Evolutionary conservation across 2,797 vertebrate species (phyloP), one percentile per base, ranked within the genome.

Genomic region (Philypnodon macrostomus): DNA sequence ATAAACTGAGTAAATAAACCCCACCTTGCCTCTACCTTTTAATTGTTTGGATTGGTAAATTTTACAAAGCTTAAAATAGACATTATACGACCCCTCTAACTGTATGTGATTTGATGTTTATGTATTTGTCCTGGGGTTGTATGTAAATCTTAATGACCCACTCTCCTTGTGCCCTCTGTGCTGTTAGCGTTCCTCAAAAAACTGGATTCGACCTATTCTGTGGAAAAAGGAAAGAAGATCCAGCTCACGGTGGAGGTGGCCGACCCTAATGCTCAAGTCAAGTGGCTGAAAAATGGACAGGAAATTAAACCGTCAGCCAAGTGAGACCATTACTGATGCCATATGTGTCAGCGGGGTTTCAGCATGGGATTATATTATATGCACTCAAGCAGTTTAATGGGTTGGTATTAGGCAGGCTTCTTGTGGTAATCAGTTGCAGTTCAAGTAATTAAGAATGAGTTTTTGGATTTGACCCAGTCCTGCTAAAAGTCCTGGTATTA

Each of bases 201-300:
- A 81, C 63, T 95, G 82, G 92, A 95, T 0, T 11, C 87, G 0
- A 89, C 90, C 2, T 96, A 97, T 65, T 91, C 94, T 1, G 91
- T 95, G 68, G 91, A 95, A 62, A 94, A 89, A 47, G 94, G 95
- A 21, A 89, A 90, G 50, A 93, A 51, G 83, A 89, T 94, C 64
- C 87, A 90, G 48, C 46, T 97, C 42, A 18, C 53, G 1, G 91
- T 96, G 54, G 95, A 97, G 23, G 44, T 97, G 63, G 75, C 90
- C 0, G 77, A 93, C 67, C 84, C 91, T 1, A 57, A 93, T 18
- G 77, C 80, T 12, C 54, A 59, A 2, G 61, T 96, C 63, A 93
- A 90, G 75, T 97, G 95, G 95, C 79, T 90, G 51, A 97, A 93
- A 82, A 97, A 95, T 0, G 93, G 95, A 53, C 86, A 93, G 71